phyloP scores from a whole-genome alignment of 2,888 invertebrate species.

The Biston stratarius region DNA sequence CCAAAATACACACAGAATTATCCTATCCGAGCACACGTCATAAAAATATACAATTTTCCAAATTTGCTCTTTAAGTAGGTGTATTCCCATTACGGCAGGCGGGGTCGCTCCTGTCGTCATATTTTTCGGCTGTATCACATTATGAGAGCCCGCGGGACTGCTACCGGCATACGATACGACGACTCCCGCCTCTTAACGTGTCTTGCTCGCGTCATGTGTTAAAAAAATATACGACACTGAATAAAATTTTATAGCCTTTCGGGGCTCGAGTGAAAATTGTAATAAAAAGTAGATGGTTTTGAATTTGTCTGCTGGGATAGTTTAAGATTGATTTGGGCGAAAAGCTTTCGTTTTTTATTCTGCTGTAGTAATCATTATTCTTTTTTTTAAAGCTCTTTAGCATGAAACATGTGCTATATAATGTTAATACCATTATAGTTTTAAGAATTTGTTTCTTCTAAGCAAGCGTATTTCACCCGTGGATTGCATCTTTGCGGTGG shows the following conservation, averaged over 20 bases:
- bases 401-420: background rate
- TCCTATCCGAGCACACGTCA: slow-evolving; percentile 27
- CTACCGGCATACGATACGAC: slow-evolving; percentile 48
- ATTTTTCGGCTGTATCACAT: slow-evolving; percentile 58
- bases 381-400: background rate
- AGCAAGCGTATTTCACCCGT: too few species aligned
- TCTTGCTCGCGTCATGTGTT: slow-evolving; percentile 38
- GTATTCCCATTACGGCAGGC: slow-evolving; percentile 50
- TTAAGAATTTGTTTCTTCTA: too few species aligned
- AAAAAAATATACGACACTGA: slow-evolving; percentile 42
- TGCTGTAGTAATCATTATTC: background rate
- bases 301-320: slow-evolving; percentile 17
- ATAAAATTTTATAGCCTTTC: slow-evolving; percentile 38
- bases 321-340: slow-evolving; percentile 25
- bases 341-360: slow-evolving; percentile 3
- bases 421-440: too few species aligned
- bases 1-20: slow-evolving; percentile 13
- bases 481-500: too few species aligned
- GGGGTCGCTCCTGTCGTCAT: slow-evolving; percentile 49
- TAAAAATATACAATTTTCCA: slow-evolving; percentile 40
- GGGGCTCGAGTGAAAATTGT: slow-evolving; percentile 30
- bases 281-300: slow-evolving; percentile 28
- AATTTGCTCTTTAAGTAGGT: slow-evolving; percentile 43
- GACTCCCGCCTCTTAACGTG: slow-evolving; percentile 52
- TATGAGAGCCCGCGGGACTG: slow-evolving; percentile 51